Base-by-base conservation (phyloP, 2,888 invertebrate species). In the Blomia tropicalis region DNA sequence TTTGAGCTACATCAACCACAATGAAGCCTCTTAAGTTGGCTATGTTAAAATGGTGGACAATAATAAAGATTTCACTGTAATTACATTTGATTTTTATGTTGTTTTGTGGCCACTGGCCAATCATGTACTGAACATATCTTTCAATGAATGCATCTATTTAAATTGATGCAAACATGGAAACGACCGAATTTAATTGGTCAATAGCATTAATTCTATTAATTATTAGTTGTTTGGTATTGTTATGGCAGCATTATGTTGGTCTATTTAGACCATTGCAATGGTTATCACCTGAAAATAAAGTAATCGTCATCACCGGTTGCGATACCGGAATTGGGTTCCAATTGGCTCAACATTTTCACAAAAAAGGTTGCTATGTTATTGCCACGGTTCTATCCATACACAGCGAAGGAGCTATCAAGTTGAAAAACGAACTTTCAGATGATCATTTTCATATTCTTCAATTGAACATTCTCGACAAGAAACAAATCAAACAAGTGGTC, bases 281-380 rank as follows among this genome's bases (percentile, higher is more conserved):
- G 47, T 51, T 58, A 27, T 30, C 62, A 25, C 62, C 62, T n/a
- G 47, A 29, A 1, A n/a, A 58, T 31, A 63, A 64, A 74, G 84
- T 84, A n/a, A 82, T 88, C 2, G 75, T 86, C 22, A 82, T 89
- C 67, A 86, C 85, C 5, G 89, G 89, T 44, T 89, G 89, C 72
- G 88, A 89, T 74, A 84, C 86, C 63, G 89, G 89, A 2, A 77
- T 89, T 19, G 89, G 89, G 62, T 85, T 80, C 74, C 81, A 82
- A 1, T 72, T 84, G 56, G 83, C 84, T 0, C 77, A 81, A 25
- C 78, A 82, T 67, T 74, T 80, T 5, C 87, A 88, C 70, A 85
- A 85, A 71, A 77, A 85, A 72, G 85, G 84, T 0, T 77, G 85
- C 67, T 79, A 81, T 2, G 87, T 89, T 1, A 76, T 90, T 36